Percentiles rank a stretch among this genome's conserved stretches.
Evolutionary conservation across 2,888 invertebrate genomes (phyloP).

Genomic region (Rhogogaster chlorosoma): DNA sequence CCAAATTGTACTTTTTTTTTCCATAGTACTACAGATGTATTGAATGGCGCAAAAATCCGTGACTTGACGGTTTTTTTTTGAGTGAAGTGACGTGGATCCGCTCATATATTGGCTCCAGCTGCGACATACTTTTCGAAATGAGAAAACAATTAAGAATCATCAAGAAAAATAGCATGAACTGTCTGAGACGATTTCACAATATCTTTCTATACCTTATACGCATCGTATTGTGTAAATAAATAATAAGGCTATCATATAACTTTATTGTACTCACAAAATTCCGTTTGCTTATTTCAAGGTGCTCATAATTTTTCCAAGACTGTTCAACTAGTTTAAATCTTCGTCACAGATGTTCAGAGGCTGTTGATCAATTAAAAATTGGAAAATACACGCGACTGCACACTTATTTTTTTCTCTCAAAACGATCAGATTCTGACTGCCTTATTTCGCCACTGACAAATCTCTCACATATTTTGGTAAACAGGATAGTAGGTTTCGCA

Average conservation of each 20-base stretch:
- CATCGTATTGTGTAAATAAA: not conserved
- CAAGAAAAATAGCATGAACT: not conserved
- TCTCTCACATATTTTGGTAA: not conserved
- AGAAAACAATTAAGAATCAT: not conserved
- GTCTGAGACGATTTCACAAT: not conserved
- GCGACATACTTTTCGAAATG: not conserved
- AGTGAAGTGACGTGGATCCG: too few relatives aligned
- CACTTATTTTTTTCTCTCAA: not conserved
- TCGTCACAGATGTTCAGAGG: not conserved
- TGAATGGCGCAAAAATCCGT: too few relatives aligned
- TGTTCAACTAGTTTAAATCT: constrained; percentile 1
- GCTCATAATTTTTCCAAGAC: not conserved
- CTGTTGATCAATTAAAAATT: not conserved
- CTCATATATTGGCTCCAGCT: not conserved
- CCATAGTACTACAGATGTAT: too few relatives aligned
- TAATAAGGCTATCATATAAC: not conserved
- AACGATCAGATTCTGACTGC: not conserved
- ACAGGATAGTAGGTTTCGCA: constrained; percentile 12
- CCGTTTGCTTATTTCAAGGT: not conserved
- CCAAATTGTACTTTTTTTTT: too few relatives aligned
- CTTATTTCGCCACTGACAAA: not conserved
- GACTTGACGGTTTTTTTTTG: too few relatives aligned
- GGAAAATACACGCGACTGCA: not conserved
- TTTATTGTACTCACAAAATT: constrained; percentile 36
- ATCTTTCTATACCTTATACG: not conserved